These are phyloP conservation scores for Carduelis carduelis DNA, from an alignment of 2,797 vertebrate genomes.

Conservation along the genomic window DNA sequence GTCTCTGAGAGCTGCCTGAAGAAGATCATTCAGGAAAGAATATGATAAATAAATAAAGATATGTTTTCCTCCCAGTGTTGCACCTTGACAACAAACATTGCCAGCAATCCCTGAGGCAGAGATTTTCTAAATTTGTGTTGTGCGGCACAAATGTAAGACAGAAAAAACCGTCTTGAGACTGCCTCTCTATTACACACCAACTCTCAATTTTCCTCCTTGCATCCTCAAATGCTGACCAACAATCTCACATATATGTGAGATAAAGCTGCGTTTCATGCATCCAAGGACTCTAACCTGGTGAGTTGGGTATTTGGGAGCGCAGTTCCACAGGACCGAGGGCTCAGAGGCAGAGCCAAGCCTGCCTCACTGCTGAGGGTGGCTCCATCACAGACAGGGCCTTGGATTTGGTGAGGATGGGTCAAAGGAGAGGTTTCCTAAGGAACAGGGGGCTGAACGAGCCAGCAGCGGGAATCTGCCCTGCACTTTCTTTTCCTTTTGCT, in stretches of 20 bases:
- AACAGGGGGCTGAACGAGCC: rapidly evolving
- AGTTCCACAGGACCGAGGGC: background rate
- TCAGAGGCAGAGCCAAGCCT: background rate
- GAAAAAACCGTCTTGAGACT: background rate
- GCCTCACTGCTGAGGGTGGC: background rate
- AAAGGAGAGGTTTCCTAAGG: background rate
- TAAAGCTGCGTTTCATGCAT: background rate
- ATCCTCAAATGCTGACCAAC: background rate
- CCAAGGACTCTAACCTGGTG: background rate
- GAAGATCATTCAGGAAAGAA: background rate
- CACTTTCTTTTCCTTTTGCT: conserved; percentile 56
- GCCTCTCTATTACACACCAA: background rate
- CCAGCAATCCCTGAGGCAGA: background rate
- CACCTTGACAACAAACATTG: background rate
- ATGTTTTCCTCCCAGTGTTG: background rate
- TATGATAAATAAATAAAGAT: background rate
- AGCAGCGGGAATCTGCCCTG: rapidly evolving
- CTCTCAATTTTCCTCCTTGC: background rate
- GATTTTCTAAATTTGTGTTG: background rate
- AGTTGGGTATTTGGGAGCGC: rapidly evolving
- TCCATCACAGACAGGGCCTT: background rate
- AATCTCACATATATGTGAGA: rapidly evolving
- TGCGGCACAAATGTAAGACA: background rate
- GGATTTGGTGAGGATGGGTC: background rate
- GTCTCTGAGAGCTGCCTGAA: background rate